Conservation (phyloP, 1,140 invertebrate genomes). For the Drosophila paulistorum region DNA sequence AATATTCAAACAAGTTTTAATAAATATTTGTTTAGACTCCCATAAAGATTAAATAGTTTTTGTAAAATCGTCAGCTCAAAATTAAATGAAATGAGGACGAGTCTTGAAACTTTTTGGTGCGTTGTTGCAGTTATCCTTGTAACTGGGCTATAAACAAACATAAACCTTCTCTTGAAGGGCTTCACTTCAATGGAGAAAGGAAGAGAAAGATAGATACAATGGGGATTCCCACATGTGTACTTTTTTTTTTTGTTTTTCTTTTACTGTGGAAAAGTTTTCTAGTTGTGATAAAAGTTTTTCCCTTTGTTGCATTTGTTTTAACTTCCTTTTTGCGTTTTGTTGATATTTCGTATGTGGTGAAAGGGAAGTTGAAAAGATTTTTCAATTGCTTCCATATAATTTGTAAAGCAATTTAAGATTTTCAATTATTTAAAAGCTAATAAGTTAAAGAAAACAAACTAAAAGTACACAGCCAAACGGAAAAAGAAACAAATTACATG, state of each 20-base stretch:
- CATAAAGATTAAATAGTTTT: neutral
- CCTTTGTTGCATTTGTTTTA: constrained; percentile 20
- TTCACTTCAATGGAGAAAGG: constrained; percentile 1
- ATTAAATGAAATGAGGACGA: constrained; percentile 1
- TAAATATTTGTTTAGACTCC: neutral
- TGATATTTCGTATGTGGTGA: constrained; percentile 6
- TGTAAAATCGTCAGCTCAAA: neutral
- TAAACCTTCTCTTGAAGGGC: constrained; percentile 4
- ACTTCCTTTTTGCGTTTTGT: constrained; percentile 2
- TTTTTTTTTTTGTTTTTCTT: neutral
- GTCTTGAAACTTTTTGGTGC: constrained; percentile 8
- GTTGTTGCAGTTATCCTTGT: constrained; percentile 8
- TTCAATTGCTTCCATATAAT: constrained; percentile 10
- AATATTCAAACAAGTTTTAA: neutral
- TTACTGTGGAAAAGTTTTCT: constrained; percentile 17
- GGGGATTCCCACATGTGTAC: constrained; percentile 18
- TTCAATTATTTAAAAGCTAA: constrained; percentile 13
- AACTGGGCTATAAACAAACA: constrained; percentile 13
- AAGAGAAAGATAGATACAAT: neutral
- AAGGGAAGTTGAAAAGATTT: constrained; percentile 5
- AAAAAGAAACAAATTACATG: neutral
- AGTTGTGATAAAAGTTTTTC: constrained; percentile 21
- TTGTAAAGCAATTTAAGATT: constrained; percentile 10
- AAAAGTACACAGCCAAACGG: neutral
- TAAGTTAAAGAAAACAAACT: neutral